These are phyloP conservation scores for Anolis sagrei DNA, from an alignment of 2,113 vertebrate species.

Conservation along the genomic window DNA sequence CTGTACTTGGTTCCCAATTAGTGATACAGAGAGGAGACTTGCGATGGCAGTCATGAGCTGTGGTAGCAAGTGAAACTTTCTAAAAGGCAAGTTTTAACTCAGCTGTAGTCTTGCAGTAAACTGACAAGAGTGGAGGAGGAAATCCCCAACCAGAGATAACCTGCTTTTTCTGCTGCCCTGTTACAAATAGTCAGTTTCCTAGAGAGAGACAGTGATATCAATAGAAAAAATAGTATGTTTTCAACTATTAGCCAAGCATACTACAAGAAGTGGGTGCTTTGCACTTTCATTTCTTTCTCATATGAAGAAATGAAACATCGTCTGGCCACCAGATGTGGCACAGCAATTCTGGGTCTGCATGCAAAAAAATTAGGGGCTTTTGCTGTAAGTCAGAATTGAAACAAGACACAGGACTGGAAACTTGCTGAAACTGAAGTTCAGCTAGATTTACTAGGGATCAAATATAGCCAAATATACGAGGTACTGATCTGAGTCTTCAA, in stretches of 20 bases:
- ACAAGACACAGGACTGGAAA: conserved; percentile 18
- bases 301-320: conserved; percentile 20
- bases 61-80: conserved; percentile 34
- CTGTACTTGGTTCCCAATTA: conserved; percentile 17
- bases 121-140: neutral
- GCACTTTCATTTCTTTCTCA: conserved; percentile 20
- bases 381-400: conserved; percentile 34
- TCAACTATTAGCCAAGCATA: fast-evolving
- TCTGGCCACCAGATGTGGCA: conserved; percentile 33
- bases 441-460: neutral
- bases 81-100: neutral
- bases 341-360: conserved; percentile 33
- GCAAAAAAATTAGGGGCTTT: conserved; percentile 30
- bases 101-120: neutral
- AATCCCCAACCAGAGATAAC: neutral
- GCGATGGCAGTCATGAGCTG: conserved; percentile 59
- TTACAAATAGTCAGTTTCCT: conserved; percentile 17
- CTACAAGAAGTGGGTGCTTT: neutral
- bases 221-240: neutral
- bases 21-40: conserved; percentile 47
- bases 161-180: neutral
- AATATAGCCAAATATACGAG: neutral
- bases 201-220: neutral
- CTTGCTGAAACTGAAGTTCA: neutral
- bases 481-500: neutral